Evolutionary conservation across 2,888 invertebrate genomes (phyloP), one percentile per base, ranked within the genome.

Genomic region (Panzeria rudis): DNA sequence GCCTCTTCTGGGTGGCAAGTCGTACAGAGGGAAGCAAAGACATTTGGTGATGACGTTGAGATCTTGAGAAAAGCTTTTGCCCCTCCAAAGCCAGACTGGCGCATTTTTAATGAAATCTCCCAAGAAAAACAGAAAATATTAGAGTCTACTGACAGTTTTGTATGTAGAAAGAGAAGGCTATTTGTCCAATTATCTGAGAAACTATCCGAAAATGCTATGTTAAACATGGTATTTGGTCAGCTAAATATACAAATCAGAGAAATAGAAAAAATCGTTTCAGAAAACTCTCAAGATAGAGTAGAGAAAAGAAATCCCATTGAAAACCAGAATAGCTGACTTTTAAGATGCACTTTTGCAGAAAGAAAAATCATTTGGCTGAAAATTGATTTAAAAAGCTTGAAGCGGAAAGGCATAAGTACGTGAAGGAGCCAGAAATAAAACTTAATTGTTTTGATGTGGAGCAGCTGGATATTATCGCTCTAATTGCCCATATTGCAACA

Each of bases 1-100:
- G 81, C 78, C 15, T 77, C 81, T 0, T 52, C 75, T 8, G 83
- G 81, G 75, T 84, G 81, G 81, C 81, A 83, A 75, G 83, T 81
- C 4, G 35, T 81, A 20, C 32, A 76, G 32, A 9, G 62, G 25
- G 61, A 84, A 11, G 79, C 52, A 9, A 29, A 20, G n/a, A 25
- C 54, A 9, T 84, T 79, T 23, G 11, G 66, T 3, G 71, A 72
- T 17, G 76, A 76, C 0, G 35, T 80, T 6, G 71, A 80, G 11
- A 50, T 84, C 1, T 13, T 79, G 0, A 38, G 75, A 3, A 62
- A 44, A 2, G 71, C 79, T 17, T 84, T 84, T 68, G 47, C 64
- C 83, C 83, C 1, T n/a, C 71, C 56, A 15, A 77, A 72, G n/a
- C 83, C 83, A 15, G 83, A 83, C 38, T 83, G 72, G 77, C 32